Conservation (phyloP, 2,888 invertebrate genomes). For the Perizoma flavofasciatum region DNA sequence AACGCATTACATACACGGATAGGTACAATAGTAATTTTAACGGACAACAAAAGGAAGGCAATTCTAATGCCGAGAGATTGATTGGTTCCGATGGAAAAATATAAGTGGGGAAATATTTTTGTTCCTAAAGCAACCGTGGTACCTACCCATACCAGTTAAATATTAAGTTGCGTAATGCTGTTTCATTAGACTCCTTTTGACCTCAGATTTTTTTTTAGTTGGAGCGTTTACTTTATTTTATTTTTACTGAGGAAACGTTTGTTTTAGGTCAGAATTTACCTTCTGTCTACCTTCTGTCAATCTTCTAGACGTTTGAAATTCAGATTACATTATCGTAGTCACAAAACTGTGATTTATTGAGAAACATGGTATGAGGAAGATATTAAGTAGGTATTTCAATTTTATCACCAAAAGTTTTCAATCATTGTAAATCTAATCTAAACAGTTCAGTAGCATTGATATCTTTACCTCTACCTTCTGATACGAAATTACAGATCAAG, state of each 20-base stretch:
- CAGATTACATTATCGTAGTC: background rate
- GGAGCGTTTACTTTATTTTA: too few relatives aligned
- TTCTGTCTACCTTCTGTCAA: background rate
- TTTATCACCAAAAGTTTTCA: constrained; percentile 20
- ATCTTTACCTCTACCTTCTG: constrained; percentile 10
- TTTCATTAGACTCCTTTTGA: too few relatives aligned
- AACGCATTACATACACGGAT: background rate
- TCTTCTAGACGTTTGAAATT: background rate
- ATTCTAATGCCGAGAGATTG: constrained; percentile 4
- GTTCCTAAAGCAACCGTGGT: background rate
- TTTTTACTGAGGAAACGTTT: too few relatives aligned
- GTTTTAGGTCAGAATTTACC: too few relatives aligned
- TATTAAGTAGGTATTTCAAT: too few relatives aligned
- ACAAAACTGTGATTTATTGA: background rate
- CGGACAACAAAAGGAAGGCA: background rate
- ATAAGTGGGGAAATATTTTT: background rate
- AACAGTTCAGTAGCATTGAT: constrained; percentile 2
- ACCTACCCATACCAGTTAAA: too few relatives aligned
- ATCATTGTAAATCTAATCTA: constrained; percentile 29
- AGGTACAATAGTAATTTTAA: background rate
- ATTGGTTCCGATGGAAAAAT: background rate
- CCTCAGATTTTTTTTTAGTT: too few relatives aligned
- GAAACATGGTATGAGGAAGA: background rate
- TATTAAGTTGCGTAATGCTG: too few relatives aligned
- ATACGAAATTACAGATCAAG: constrained; percentile 14